phyloP scores from a whole-genome alignment of 2,113 vertebrate genomes.

The Trinectes maculatus region DNA sequence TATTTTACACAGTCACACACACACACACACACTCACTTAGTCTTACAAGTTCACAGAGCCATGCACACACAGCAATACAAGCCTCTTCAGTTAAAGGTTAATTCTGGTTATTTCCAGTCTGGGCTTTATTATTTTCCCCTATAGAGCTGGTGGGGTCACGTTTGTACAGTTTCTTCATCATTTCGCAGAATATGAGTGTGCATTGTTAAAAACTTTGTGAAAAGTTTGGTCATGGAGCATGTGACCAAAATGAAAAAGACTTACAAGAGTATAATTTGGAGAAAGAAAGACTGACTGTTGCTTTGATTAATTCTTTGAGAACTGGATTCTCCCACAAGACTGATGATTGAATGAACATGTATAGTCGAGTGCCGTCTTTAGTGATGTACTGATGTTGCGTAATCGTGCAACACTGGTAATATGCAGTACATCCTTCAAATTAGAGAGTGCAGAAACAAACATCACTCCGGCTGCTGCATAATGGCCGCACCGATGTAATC shows the following conservation, averaged over 20 bases:
- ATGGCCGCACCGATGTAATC: slow-evolving; percentile 43
- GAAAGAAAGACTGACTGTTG: neutral
- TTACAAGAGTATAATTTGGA: neutral
- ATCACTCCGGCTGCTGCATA: slow-evolving; percentile 36
- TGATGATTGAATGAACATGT: neutral
- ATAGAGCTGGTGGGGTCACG: neutral
- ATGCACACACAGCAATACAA: slow-evolving; percentile 1
- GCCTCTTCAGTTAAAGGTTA: slow-evolving; percentile 28
- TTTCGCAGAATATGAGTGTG: neutral
- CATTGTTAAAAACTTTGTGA: neutral
- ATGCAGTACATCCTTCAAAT: slow-evolving; percentile 37
- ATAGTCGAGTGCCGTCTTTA: neutral
- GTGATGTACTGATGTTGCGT: slow-evolving; percentile 23
- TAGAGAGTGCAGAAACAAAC: slow-evolving; percentile 33
- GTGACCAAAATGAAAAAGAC: neutral
- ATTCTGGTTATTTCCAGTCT: slow-evolving; percentile 23
- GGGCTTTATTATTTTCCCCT: neutral
- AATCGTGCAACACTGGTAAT: slow-evolving; percentile 30
- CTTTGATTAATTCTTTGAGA: neutral
- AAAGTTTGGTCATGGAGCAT: neutral
- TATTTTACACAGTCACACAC: no score
- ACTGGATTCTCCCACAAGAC: neutral
- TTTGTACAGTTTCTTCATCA: neutral
- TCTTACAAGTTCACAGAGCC: slow-evolving; percentile 6
- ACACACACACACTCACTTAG: neutral